Base-by-base conservation (phyloP, 2,113 vertebrate genomes). In the Halichoerus grypus region DNA sequence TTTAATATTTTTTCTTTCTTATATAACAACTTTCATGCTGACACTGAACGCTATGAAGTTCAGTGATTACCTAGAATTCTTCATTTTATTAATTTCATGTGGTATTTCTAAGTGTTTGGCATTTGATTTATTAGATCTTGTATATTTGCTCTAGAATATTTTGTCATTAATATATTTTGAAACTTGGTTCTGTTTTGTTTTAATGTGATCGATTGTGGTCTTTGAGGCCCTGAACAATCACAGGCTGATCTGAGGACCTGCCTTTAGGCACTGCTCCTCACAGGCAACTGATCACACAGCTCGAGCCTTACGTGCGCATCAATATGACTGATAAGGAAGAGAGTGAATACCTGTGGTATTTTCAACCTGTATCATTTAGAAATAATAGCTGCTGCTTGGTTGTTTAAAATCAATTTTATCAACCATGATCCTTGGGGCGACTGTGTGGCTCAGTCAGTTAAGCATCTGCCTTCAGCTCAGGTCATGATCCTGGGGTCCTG, bases 121-220 rank as follows among this genome's bases (percentile, higher is more conserved):
- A 72, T 67, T 82, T 88, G 51, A 46, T 61, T 55, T 90, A 80
- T 91, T 95, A 80, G 5, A 65, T 79, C 46, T 82, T 31, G 3
- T 18, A n/a, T 86, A 36, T 77, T 63, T 79, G 13, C 22, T 51
- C 13, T 57, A 28, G 36, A 3, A 8, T 90, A 51, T 77, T 57
- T 90, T 90, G 46, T 51, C 74, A 88, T 88, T 42, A 80, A 39
- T 80, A 5, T 74, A 18, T 55, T 93, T 53, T 67, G 42, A 69
- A 83, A 82, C 22, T 28, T 67, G 82, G 72, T 82, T 93, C 69
- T 91, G 7, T 80, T 95, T 94, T 88, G 11, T 31, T 96, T 91
- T 93, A 42, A 83, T 14, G 21, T 42, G 21, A 59, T 51, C 10
- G 15, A 1, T 33, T 85, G 5, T 14, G 33, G 13, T 67, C 53